Percentiles rank a stretch among this genome's conserved stretches.
phyloP scores from a whole-genome alignment of 2,113 vertebrate species.

The Psittacara wagleri region DNA sequence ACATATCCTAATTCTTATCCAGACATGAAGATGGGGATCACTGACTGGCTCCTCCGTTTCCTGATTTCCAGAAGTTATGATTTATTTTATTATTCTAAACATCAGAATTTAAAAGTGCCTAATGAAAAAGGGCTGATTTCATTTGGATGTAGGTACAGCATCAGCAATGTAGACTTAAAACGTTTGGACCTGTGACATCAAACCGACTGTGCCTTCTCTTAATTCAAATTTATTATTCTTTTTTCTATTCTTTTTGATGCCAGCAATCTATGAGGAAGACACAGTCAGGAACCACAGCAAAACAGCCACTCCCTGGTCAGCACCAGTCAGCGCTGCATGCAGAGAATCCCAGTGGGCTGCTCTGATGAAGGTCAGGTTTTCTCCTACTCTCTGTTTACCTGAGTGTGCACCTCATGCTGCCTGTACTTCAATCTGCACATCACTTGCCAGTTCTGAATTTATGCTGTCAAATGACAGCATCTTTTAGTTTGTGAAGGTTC shows the following conservation, averaged over 20 bases:
- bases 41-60: neutral
- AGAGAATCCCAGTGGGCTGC: neutral
- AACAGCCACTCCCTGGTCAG: neutral
- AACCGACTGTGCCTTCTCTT: neutral
- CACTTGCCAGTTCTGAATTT: neutral
- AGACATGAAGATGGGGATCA: neutral
- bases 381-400: neutral
- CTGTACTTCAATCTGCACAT: neutral
- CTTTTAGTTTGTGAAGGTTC: neutral
- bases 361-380: neutral
- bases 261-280: neutral
- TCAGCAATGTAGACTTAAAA: neutral
- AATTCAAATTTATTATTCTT: neutral
- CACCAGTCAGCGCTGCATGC: neutral
- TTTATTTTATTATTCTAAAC: neutral
- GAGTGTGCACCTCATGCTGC: neutral
- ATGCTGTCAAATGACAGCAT: neutral
- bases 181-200: neutral
- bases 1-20: neutral
- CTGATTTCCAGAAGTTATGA: neutral
- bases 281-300: constrained; percentile 4
- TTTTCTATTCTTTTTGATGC: neutral
- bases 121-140: neutral
- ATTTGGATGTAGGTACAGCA: neutral
- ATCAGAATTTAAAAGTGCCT: neutral